These are phyloP conservation scores for Tolypeutes matacus DNA, from an alignment of 2,797 vertebrate genomes.

Conservation along the genomic window DNA sequence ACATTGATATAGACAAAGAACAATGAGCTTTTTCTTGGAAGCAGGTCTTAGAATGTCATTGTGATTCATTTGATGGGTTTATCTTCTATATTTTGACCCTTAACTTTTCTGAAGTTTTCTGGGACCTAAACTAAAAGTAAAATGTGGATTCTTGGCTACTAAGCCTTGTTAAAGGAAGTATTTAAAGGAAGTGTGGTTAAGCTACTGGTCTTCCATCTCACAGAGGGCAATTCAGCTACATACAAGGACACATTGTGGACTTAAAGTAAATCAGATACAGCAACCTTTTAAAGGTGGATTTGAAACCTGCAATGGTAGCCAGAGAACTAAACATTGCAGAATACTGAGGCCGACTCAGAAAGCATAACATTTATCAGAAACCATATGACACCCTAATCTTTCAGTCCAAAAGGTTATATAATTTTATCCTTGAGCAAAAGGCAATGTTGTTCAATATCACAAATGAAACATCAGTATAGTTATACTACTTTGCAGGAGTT, in stretches of 20 bases:
- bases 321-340: slow-evolving; percentile 59
- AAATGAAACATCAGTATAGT: slow-evolving; percentile 32
- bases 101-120: slow-evolving; percentile 73
- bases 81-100: slow-evolving; percentile 71
- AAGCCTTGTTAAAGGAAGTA: slow-evolving; percentile 75
- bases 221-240: slow-evolving; percentile 80
- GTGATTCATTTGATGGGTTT: slow-evolving; percentile 63
- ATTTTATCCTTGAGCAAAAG: slow-evolving; percentile 41
- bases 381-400: background rate
- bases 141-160: slow-evolving; percentile 58
- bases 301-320: slow-evolving; percentile 55
- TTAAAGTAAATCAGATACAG: slow-evolving; percentile 74
- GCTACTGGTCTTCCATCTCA: slow-evolving; percentile 74
- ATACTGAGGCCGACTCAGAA: slow-evolving; percentile 62
- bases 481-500: slow-evolving; percentile 14
- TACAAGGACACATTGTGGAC: slow-evolving; percentile 78
- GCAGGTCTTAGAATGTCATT: slow-evolving; percentile 9
- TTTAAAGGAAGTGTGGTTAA: slow-evolving; percentile 75
- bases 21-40: slow-evolving; percentile 62
- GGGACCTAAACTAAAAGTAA: slow-evolving; percentile 65
- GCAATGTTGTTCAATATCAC: background rate
- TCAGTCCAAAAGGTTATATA: slow-evolving; percentile 49
- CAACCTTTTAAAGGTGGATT: slow-evolving; percentile 62
- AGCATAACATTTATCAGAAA: slow-evolving; percentile 73
- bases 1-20: background rate